Conservation (phyloP, 2,113 vertebrate species). For the Bos indicus region DNA sequence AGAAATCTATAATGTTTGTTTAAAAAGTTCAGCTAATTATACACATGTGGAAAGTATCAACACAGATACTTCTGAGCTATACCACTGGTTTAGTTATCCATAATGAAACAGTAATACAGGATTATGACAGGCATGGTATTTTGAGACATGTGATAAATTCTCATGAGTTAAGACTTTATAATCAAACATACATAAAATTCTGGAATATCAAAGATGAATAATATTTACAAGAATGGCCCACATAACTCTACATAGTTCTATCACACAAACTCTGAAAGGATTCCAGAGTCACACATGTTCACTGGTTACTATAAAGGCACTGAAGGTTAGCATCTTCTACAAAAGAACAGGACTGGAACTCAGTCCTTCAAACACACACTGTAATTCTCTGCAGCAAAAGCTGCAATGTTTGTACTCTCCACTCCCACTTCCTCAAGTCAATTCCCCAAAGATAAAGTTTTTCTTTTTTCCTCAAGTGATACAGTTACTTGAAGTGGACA, state of each 20-base stretch:
- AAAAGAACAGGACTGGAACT: neutral
- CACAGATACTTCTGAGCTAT: constrained; percentile 67
- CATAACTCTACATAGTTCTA: constrained; percentile 63
- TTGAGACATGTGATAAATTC: constrained; percentile 69
- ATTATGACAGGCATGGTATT: constrained; percentile 52
- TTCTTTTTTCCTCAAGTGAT: neutral
- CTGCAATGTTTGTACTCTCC: neutral
- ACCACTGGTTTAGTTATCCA: constrained; percentile 66
- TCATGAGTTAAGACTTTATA: constrained; percentile 61
- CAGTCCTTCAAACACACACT: constrained; percentile 30
- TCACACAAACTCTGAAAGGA: constrained; percentile 68
- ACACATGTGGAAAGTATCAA: constrained; percentile 71
- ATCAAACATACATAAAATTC: constrained; percentile 63
- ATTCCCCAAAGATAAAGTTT: neutral
- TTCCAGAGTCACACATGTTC: constrained; percentile 69
- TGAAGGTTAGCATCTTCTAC: constrained; percentile 14
- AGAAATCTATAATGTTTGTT: constrained; percentile 76
- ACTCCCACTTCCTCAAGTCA: neutral
- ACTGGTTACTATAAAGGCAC: constrained; percentile 55
- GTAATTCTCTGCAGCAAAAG: neutral
- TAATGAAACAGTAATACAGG: constrained; percentile 62
- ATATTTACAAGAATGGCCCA: constrained; percentile 56
- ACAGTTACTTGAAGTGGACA: neutral
- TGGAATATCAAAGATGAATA: constrained; percentile 70
- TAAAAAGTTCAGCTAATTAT: constrained; percentile 76